Evolutionary conservation across 2,888 invertebrate genomes (phyloP), one percentile per base, ranked within the genome.

Genomic region (Bugulina stolonifera): DNA sequence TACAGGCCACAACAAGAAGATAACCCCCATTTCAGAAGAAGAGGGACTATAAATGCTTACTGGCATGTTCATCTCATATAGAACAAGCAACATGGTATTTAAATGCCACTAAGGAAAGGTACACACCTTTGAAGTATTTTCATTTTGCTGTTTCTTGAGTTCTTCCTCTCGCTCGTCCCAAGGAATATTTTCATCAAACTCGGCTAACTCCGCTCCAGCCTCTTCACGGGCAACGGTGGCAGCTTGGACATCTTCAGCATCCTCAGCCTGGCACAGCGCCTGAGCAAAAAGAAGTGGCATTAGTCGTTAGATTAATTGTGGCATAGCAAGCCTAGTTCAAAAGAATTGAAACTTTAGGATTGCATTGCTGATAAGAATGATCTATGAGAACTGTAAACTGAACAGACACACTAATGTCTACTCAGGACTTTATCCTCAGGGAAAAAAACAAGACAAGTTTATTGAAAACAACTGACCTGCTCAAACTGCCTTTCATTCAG

Each of bases 101-200:
- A n/a, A n/a, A n/a, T n/a, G n/a, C n/a, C n/a, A n/a, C n/a, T n/a
- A n/a, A n/a, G n/a, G n/a, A 52, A 10, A 52, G 10, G 18, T 14
- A 52, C 52, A 52, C n/a, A 54, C 72, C 64, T 54, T 43, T 34
- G 58, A 69, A 32, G 32, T 54, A 52, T 71, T 69, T 35, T 78
- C 82, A 18, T 82, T 82, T 23, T 81, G 79, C 54, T 80, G 78
- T 55, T 77, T 77, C 52, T 75, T 76, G 27, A 73, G 73, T 69
- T 79, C 81, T 1, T 79, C 80, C 72, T 81, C 82, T 74, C 88
- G 88, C 73, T 91, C 92, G 73, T 92, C 92, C 76, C 93, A 88
- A 69, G 95, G 94, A 86, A 94, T 92, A 79, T 90, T 91, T 86
- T 97, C 96, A 86, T 96, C 96, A 86, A 96, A 96, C 86, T 96